These are phyloP conservation scores for Nannobrachium achirus DNA, from an alignment of 2,113 vertebrate genomes.

Conservation along the genomic window DNA sequence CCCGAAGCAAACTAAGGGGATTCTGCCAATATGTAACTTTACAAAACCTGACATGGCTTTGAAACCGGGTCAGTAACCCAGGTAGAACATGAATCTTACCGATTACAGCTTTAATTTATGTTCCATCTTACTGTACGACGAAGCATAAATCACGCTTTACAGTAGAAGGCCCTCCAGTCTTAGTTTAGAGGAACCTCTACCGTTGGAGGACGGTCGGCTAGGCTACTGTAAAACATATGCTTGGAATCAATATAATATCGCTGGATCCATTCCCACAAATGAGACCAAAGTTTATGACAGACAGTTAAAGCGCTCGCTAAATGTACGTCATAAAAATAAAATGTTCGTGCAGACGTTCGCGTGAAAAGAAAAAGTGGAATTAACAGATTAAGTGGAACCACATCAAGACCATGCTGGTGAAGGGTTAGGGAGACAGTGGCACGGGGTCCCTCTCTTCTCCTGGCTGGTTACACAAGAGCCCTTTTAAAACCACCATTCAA, in stretches of 20 bases:
- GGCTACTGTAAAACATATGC: constrained; percentile 30
- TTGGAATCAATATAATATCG: constrained; percentile 22
- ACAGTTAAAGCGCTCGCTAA: constrained; percentile 67
- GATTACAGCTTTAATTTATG: too few relatives aligned
- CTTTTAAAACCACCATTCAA: constrained; percentile 53
- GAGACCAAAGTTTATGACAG: constrained; percentile 47
- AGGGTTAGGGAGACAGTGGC: constrained; percentile 61
- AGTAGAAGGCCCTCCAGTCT: not conserved
- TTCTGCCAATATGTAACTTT: too few relatives aligned
- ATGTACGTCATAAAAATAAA: constrained; percentile 72
- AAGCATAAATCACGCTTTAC: not conserved
- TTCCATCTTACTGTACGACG: not conserved
- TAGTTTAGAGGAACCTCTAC: constrained; percentile 4
- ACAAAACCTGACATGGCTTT: too few relatives aligned
- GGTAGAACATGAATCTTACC: too few relatives aligned
- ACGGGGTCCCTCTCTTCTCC: constrained; percentile 36
- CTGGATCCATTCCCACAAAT: constrained; percentile 42
- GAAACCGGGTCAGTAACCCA: too few relatives aligned
- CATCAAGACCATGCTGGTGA: constrained; percentile 70
- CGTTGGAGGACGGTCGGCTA: too few relatives aligned
- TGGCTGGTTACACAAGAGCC: constrained; percentile 46
- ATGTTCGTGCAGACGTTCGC: constrained; percentile 66
- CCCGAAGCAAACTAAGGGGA: too few relatives aligned
- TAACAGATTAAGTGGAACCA: constrained; percentile 77
- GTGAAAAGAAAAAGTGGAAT: constrained; percentile 76